Base-by-base conservation (phyloP, 2,113 vertebrate species). In the Rhynchopsitta pachyrhyncha region DNA sequence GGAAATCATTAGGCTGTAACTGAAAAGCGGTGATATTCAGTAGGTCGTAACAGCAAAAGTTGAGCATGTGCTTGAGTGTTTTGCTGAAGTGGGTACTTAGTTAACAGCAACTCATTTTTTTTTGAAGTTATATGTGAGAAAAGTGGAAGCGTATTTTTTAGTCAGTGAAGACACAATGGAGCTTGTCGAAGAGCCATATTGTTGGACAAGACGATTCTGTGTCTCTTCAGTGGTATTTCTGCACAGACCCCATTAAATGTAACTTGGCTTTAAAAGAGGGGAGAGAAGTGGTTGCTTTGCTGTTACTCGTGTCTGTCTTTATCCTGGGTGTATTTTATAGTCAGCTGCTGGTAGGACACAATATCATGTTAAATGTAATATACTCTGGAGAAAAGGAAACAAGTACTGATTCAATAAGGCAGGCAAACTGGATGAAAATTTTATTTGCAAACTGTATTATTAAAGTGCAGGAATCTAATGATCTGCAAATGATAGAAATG, bases 361-460 rank as follows among this genome's bases (percentile, higher is more conserved):
- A 53, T 62, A 62, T 49, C 31, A 46, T 2, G 6, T 78, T 92
- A 91, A 94, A 87, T 78, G 60, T 69, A 84, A 86, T 92, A 49
- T 50, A 66, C 92, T 88, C 92, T 57, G 85, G 91, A 95, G 93
- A 89, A 86, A 95, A 88, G 52, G 70, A 86, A 95, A 64, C 75
- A 50, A 92, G 60, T 20, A 37, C 41, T 89, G 39, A 95, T 95
- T 92, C 86, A 93, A 84, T 91, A 90, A 88, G 46, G 67, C 78
- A 82, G 64, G 44, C 41, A 70, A 76, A 88, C 81, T 90, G 62
- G 62, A 90, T 94, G 92, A 93, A 92, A 95, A 86, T 92, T 93
- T 96, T 93, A 88, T 95, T 94, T 96, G 57, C 90, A 94, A 91
- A 73, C 84, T 75, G 20, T 96, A 60, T 93, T 95, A 95, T 84